Conservation (phyloP, 2,797 vertebrate species). For the Sebastes reedi region DNA sequence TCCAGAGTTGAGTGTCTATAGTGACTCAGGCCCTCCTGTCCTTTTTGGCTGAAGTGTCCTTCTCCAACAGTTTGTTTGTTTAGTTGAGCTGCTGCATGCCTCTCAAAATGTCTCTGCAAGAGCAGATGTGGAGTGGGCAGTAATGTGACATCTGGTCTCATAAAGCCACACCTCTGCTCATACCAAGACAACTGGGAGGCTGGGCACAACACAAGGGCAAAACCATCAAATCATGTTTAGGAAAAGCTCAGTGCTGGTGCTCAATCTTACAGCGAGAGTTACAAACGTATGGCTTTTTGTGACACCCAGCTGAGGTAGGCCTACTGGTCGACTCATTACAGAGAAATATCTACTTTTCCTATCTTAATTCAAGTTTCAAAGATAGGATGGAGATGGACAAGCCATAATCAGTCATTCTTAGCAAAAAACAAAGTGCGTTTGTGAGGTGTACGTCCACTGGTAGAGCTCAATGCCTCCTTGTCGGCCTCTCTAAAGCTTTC, state of each 20-base stretch:
- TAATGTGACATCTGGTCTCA: constrained; percentile 19
- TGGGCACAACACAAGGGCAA: constrained; percentile 3
- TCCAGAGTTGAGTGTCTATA: neutral
- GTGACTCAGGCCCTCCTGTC: neutral
- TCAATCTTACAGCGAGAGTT: neutral
- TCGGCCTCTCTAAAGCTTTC: no score
- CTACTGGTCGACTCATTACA: no score
- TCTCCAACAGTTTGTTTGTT: neutral
- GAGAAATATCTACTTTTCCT: no score
- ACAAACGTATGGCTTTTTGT: neutral
- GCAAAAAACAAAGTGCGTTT: neutral
- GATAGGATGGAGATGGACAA: neutral
- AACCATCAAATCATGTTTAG: neutral
- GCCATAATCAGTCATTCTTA: neutral
- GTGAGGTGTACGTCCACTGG: no score
- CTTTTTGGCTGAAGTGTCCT: neutral
- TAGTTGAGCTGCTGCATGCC: neutral
- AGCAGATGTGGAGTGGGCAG: constrained; percentile 40
- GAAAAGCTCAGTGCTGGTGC: neutral
- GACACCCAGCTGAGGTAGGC: neutral
- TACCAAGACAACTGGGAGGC: constrained; percentile 14
- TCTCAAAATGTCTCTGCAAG: constrained; percentile 11
- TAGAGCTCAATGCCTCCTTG: no score
- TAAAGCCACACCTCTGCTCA: constrained; percentile 23
- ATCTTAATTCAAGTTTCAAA: no score